These are phyloP conservation scores for Actenoides hombroni DNA, from an alignment of 2,113 vertebrate genomes.

Conservation along the genomic window DNA sequence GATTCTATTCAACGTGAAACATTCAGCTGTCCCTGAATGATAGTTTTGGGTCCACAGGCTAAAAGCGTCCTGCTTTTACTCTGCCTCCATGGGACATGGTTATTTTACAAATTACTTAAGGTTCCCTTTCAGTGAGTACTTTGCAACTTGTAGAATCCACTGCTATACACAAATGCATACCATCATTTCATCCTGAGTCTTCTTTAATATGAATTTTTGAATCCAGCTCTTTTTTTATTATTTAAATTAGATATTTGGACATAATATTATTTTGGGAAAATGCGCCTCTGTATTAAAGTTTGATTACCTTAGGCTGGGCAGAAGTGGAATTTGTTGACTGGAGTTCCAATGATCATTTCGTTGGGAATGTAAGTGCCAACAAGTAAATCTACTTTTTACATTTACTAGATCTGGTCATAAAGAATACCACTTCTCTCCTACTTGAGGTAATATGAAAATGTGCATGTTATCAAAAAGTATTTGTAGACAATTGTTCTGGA, in stretches of 20 bases:
- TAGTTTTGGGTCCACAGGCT: not conserved
- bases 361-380: not conserved
- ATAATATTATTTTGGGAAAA: not conserved
- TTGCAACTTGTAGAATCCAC: not conserved
- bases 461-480: not conserved
- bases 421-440: not conserved
- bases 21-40: not conserved
- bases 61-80: not conserved
- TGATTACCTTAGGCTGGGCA: not conserved
- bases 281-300: constrained; percentile 2
- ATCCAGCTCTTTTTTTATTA: not conserved
- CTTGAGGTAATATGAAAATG: not conserved
- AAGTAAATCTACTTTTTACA: not conserved
- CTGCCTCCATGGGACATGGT: not conserved
- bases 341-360: not conserved
- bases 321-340: not conserved
- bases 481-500: not conserved
- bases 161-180: not conserved
- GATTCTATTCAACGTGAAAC: too few species aligned
- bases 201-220: not conserved
- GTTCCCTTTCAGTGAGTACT: not conserved
- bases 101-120: not conserved
- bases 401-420: not conserved
- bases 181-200: not conserved
- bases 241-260: not conserved